Evolutionary conservation across 2,797 vertebrate species (phyloP).

Genomic region (Hydrocynus forskahlii): DNA sequence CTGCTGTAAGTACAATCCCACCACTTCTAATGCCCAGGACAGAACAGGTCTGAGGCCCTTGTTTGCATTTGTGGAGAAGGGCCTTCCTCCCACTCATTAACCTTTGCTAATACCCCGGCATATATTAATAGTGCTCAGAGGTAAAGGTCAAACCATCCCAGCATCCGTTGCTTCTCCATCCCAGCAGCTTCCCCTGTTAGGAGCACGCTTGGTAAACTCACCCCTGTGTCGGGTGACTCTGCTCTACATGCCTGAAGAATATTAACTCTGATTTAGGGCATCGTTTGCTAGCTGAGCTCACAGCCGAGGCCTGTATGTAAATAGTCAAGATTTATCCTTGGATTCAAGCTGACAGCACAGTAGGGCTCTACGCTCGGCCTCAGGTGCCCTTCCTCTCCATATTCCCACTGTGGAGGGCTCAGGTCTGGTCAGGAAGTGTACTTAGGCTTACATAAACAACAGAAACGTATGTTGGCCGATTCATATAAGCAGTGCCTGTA

Average conservation of each 20-base stretch:
- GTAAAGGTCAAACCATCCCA: slow-evolving; percentile 75
- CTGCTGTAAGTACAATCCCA: neutral
- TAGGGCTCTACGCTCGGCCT: neutral
- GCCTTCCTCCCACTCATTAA: slow-evolving; percentile 75
- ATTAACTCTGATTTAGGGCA: slow-evolving; percentile 25
- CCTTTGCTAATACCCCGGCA: slow-evolving; percentile 79
- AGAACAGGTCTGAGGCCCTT: slow-evolving; percentile 66
- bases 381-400: slow-evolving; percentile 25
- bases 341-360: slow-evolving; percentile 40
- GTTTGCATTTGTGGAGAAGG: slow-evolving; percentile 69
- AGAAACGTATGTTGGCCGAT: neutral
- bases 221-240: neutral
- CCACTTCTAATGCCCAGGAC: neutral
- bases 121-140: slow-evolving; percentile 78
- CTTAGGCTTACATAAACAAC: slow-evolving; percentile 32
- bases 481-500: slow-evolving; percentile 12
- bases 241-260: neutral
- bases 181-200: slow-evolving; percentile 37
- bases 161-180: slow-evolving; percentile 40
- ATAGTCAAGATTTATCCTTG: slow-evolving; percentile 29
- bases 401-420: slow-evolving; percentile 6
- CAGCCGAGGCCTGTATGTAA: slow-evolving; percentile 35
- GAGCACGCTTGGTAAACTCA: neutral
- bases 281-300: slow-evolving; percentile 16
- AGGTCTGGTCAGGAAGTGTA: slow-evolving; percentile 31